Evolutionary conservation across 2,888 invertebrate genomes (phyloP).

Genomic region (Chymomyza fuscimana): DNA sequence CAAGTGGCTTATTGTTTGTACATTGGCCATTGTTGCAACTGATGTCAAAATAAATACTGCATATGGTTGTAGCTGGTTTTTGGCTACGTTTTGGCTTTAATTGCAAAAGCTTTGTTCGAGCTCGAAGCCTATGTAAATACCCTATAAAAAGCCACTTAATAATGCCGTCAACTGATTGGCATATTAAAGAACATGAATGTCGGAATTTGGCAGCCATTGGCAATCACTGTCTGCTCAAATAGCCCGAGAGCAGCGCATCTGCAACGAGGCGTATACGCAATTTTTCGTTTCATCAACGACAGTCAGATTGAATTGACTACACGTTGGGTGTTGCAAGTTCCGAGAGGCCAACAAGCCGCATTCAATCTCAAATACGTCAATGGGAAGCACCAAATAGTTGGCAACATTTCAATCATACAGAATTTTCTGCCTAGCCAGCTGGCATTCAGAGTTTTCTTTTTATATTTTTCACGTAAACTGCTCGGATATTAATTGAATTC

Average conservation of each 20-base stretch:
- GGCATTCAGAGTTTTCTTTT: neutral
- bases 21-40: neutral
- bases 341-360: constrained; percentile 26
- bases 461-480: neutral
- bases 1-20: neutral
- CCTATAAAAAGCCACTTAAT: neutral
- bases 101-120: neutral
- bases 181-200: neutral
- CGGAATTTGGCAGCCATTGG: neutral
- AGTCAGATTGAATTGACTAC: constrained; percentile 37
- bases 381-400: neutral
- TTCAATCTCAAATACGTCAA: constrained; percentile 9
- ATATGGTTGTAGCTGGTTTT: neutral
- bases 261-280: constrained; percentile 39
- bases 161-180: constrained; percentile 27
- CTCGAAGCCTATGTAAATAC: neutral
- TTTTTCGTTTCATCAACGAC: constrained; percentile 54
- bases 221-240: constrained; percentile 28
- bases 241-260: constrained; percentile 1
- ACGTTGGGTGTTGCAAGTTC: constrained; percentile 16
- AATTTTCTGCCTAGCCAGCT: neutral
- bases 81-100: neutral
- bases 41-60: neutral
- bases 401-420: neutral
- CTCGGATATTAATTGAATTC: neutral